Conservation (phyloP, 2,888 invertebrate genomes). For the Cataglyphis rosenhaueri region DNA sequence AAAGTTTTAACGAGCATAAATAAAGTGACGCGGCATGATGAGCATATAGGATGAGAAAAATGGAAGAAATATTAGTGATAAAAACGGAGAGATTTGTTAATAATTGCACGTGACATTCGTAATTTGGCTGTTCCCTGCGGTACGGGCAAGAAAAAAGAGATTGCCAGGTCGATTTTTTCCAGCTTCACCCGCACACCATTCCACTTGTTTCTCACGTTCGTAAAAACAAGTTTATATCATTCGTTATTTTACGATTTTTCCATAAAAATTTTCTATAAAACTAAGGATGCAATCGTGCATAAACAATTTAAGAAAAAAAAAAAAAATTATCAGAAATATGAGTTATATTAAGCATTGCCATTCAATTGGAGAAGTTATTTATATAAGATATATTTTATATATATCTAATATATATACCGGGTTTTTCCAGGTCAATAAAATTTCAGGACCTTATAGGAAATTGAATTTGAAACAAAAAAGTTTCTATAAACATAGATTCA, state of each 20-base stretch:
- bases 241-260: background rate
- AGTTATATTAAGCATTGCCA: background rate
- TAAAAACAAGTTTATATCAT: background rate
- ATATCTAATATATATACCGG: no score
- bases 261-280: constrained; percentile 13
- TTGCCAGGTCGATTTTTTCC: background rate
- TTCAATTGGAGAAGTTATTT: background rate
- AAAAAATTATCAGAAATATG: background rate
- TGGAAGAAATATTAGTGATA: background rate
- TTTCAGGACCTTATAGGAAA: no score
- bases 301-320: background rate
- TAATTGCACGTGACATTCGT: constrained; percentile 20
- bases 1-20: constrained; percentile 34
- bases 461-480: no score
- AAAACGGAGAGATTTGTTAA: constrained; percentile 21
- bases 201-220: constrained; percentile 8
- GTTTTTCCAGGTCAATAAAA: no score
- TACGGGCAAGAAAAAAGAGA: background rate
- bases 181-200: background rate
- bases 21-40: background rate
- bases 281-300: background rate
- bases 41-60: no score
- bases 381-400: background rate
- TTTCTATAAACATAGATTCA: no score
- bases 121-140: background rate